Conservation (phyloP, 2,113 vertebrate genomes). For the Grammomys dolichurus region DNA sequence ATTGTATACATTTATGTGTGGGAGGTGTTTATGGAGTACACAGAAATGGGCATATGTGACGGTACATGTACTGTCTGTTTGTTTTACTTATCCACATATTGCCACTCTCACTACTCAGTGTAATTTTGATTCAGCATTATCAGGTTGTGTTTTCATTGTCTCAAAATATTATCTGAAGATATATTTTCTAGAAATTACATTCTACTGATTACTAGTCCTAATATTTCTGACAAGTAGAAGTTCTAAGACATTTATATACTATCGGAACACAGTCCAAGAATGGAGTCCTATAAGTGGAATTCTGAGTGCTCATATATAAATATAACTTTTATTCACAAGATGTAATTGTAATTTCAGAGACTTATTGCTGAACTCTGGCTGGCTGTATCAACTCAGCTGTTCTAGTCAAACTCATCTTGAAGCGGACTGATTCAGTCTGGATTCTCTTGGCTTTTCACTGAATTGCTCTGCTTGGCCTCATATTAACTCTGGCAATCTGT, state of each 20-base stretch:
- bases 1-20: background rate
- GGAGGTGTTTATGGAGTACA: background rate
- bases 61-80: background rate
- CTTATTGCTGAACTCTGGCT: no score
- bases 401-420: no score
- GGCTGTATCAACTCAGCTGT: no score
- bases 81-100: background rate
- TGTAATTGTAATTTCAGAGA: no score
- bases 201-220: background rate
- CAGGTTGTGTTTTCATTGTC: background rate
- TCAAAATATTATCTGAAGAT: background rate
- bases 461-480: no score
- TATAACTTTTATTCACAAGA: no score
- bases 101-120: background rate
- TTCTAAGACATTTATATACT: background rate
- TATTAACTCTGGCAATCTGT: no score
- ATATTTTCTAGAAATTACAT: background rate
- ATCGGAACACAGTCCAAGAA: background rate
- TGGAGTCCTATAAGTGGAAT: background rate
- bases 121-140: background rate
- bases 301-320: background rate
- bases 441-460: no score
- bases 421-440: no score
- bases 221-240: background rate
- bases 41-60: background rate